phyloP scores from a whole-genome alignment of 2,797 vertebrate species.

The Poeciliopsis presidionis region DNA sequence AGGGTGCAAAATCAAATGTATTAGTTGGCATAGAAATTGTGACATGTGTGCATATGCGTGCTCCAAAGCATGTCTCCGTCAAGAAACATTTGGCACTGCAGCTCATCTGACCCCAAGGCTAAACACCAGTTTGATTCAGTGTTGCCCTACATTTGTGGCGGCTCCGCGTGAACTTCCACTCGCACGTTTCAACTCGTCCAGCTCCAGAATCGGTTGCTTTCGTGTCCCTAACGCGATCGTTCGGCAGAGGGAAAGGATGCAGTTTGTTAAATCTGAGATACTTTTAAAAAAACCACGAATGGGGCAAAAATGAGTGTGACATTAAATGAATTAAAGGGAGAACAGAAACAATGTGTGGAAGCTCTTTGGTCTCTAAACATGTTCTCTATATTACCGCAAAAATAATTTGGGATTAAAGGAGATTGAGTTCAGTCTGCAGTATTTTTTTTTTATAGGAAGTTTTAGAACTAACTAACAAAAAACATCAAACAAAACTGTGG shows the following conservation, averaged over 20 bases:
- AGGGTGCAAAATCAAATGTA: slow-evolving; percentile 24
- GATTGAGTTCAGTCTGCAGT: background rate
- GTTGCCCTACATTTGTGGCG: slow-evolving; percentile 75
- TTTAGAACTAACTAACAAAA: background rate
- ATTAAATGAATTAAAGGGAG: slow-evolving; percentile 38
- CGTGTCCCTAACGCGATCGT: slow-evolving; percentile 42
- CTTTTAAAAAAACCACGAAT: slow-evolving; percentile 35
- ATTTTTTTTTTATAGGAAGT: background rate
- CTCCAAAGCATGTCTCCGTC: slow-evolving; percentile 17
- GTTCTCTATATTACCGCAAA: background rate
- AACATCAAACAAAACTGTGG: background rate
- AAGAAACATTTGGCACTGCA: slow-evolving; percentile 30
- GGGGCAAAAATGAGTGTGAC: slow-evolving; percentile 33
- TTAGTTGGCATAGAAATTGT: slow-evolving; percentile 26
- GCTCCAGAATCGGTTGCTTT: slow-evolving; percentile 43
- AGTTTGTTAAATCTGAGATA: slow-evolving; percentile 47
- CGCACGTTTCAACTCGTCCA: slow-evolving; percentile 51
- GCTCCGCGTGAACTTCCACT: slow-evolving; percentile 46
- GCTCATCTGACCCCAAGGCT: slow-evolving; percentile 70
- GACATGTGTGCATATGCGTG: slow-evolving; percentile 14
- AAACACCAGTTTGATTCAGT: slow-evolving; percentile 56
- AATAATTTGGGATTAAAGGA: background rate
- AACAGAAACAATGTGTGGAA: slow-evolving; percentile 5
- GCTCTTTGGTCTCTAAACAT: background rate
- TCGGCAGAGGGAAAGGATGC: slow-evolving; percentile 51